Evolutionary conservation across 2,797 vertebrate species (phyloP).

Genomic region (Coregonus suidteri): DNA sequence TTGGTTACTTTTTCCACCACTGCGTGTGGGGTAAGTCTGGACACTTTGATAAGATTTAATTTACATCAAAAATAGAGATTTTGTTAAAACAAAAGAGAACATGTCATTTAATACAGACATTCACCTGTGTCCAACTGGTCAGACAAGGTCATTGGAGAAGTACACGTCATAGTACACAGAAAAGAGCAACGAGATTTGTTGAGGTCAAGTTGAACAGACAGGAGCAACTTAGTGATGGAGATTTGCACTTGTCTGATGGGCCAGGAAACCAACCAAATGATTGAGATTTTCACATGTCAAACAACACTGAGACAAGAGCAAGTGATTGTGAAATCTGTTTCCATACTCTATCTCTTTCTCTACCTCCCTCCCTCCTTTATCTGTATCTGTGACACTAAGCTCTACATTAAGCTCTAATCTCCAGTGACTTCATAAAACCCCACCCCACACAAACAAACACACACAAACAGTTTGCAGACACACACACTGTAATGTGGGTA

Average conservation of each 20-base stretch:
- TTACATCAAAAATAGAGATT: too few relatives aligned
- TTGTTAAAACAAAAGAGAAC: too few relatives aligned
- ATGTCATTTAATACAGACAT: background rate
- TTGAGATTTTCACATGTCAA: slow-evolving; percentile 1
- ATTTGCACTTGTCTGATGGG: background rate
- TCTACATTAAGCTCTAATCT: slow-evolving; percentile 64
- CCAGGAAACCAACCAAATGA: background rate
- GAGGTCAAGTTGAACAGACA: background rate
- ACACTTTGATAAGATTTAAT: too few relatives aligned
- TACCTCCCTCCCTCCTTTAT: slow-evolving; percentile 47
- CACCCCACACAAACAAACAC: slow-evolving; percentile 19
- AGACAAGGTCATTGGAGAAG: background rate
- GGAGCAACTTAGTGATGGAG: background rate
- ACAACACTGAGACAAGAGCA: slow-evolving; percentile 18
- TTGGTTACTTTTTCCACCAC: too few relatives aligned
- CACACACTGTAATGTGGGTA: slow-evolving; percentile 30
- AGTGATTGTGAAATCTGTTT: slow-evolving; percentile 47
- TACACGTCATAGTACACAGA: background rate
- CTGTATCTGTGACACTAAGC: slow-evolving; percentile 52
- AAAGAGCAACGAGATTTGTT: background rate
- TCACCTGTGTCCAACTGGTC: background rate
- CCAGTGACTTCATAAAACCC: slow-evolving; percentile 60
- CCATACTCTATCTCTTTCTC: slow-evolving; percentile 35
- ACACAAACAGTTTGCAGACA: slow-evolving; percentile 13
- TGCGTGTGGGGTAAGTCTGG: too few relatives aligned